These are phyloP conservation scores for Sogatella furcifera DNA, from an alignment of 1,140 invertebrate species.

Conservation along the genomic window DNA sequence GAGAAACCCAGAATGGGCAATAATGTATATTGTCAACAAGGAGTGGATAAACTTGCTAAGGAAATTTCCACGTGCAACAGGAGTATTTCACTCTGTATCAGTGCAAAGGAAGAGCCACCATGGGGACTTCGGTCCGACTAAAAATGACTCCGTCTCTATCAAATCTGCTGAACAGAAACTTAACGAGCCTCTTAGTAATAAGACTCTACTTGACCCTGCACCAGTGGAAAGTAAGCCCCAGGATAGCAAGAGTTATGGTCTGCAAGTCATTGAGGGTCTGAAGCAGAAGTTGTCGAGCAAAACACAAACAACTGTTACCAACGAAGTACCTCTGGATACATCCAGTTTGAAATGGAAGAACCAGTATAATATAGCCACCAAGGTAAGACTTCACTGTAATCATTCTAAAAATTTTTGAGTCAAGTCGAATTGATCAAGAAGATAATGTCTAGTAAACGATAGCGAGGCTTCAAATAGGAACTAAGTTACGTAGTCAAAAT, in stretches of 20 bases:
- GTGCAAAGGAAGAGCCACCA: slow-evolving; percentile 14
- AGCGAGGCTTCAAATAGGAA: too few species aligned
- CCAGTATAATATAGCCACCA: background rate
- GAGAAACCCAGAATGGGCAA: slow-evolving; percentile 35
- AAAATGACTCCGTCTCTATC: background rate
- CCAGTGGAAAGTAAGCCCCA: background rate
- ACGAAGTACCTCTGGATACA: background rate
- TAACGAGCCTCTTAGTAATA: background rate
- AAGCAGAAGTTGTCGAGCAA: background rate
- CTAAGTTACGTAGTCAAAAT: too few species aligned
- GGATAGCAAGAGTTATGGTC: background rate
- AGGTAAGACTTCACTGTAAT: background rate
- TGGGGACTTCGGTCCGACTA: slow-evolving; percentile 5
- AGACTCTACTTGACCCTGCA: background rate
- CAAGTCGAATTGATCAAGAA: too few species aligned
- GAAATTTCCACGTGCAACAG: slow-evolving; percentile 29
- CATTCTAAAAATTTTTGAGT: too few species aligned
- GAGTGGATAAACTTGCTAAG: slow-evolving; percentile 40
- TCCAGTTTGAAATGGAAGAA: background rate
- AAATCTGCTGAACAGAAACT: background rate
- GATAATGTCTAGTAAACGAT: too few species aligned
- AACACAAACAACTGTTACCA: background rate
- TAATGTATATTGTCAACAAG: slow-evolving; percentile 38
- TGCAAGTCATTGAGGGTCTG: background rate
- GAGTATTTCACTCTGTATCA: slow-evolving; percentile 8